Percentiles rank a stretch among this genome's conserved stretches.
phyloP scores from a whole-genome alignment of 2,113 vertebrate genomes.

The Verasper variegatus region DNA sequence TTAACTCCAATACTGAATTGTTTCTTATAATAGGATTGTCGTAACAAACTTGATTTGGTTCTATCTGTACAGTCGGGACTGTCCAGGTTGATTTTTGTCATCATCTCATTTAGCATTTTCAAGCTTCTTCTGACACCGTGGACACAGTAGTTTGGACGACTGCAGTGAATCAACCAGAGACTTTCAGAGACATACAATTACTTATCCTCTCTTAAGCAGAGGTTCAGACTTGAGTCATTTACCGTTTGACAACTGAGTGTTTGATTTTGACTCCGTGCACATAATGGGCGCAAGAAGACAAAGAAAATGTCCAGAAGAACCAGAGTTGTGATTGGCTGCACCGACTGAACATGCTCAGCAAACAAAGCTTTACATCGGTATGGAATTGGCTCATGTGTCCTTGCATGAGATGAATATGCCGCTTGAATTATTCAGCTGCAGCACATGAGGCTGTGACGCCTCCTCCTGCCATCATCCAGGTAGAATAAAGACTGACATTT shows the following conservation, averaged over 20 bases:
- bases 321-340: constrained; percentile 22
- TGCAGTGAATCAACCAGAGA: background rate
- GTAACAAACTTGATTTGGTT: no score
- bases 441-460: constrained; percentile 9
- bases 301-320: background rate
- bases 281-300: background rate
- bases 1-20: no score
- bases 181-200: constrained; percentile 10
- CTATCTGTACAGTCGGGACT: no score
- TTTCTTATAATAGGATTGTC: no score
- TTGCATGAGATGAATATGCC: constrained; percentile 46
- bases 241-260: background rate
- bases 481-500: background rate
- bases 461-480: constrained; percentile 22
- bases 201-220: background rate
- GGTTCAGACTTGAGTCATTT: constrained; percentile 17
- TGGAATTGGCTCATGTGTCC: constrained; percentile 19
- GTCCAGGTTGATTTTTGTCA: no score
- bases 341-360: constrained; percentile 26
- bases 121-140: background rate
- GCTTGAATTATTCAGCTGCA: constrained; percentile 64
- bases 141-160: background rate
- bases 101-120: background rate
- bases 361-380: constrained; percentile 31
- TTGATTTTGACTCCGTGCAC: background rate